A percentile compares a stretch with the other conserved stretches of the same genome.
These are phyloP conservation scores for Labeo rohita DNA, from an alignment of 2,113 vertebrate species.

Conservation along the genomic window DNA sequence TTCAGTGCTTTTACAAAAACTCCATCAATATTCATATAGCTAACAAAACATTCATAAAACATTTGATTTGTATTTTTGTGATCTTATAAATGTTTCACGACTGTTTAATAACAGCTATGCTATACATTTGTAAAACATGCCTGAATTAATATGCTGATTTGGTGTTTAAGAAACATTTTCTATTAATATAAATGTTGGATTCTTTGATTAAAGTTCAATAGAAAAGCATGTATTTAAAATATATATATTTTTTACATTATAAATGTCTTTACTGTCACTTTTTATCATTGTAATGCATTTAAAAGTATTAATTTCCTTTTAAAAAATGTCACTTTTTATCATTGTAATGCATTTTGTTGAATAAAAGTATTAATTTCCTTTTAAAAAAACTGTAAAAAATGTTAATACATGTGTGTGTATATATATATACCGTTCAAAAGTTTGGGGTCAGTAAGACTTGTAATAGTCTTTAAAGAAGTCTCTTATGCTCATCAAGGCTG, in stretches of 20 bases:
- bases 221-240: too few relatives aligned
- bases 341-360: neutral
- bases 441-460: too few relatives aligned
- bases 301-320: neutral
- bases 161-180: neutral
- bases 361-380: neutral
- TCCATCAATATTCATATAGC: neutral
- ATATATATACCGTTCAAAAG: too few relatives aligned
- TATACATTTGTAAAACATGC: too few relatives aligned
- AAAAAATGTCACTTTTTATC: neutral
- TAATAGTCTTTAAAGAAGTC: too few relatives aligned
- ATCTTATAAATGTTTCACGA: too few relatives aligned
- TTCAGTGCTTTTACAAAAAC: neutral
- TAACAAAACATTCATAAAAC: neutral
- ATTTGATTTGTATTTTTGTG: too few relatives aligned
- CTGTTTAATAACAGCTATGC: too few relatives aligned
- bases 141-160: neutral
- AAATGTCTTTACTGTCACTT: neutral
- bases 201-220: too few relatives aligned
- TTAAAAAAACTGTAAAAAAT: neutral
- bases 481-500: too few relatives aligned
- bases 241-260: neutral
- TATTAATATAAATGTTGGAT: too few relatives aligned
- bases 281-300: neutral
- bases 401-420: too few relatives aligned